Evolutionary conservation across 2,797 vertebrate genomes (phyloP).

Genomic region (Allenopithecus nigroviridis): DNA sequence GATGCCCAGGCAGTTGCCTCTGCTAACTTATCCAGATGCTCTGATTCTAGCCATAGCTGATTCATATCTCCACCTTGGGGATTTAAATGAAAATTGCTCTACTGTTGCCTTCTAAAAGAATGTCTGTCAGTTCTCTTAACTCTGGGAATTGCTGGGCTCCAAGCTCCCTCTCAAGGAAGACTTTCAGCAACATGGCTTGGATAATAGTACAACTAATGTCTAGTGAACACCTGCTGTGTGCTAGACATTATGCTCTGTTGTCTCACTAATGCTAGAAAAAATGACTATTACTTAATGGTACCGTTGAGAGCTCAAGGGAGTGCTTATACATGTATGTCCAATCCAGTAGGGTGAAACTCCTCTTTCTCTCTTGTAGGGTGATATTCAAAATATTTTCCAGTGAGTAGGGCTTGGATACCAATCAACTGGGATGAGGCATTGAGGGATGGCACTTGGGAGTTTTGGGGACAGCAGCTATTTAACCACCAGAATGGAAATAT

Average conservation of each 20-base stretch:
- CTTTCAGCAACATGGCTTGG: not conserved
- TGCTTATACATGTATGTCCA: not conserved
- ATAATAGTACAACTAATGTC: conserved; percentile 25
- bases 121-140: not conserved
- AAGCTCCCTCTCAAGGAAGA: conserved; percentile 13
- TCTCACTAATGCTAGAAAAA: not conserved
- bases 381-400: not conserved
- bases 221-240: conserved; percentile 46
- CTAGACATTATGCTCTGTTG: not conserved
- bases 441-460: too few relatives aligned
- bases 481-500: not conserved
- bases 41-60: not conserved
- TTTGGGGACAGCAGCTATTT: not conserved
- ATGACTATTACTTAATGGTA: not conserved
- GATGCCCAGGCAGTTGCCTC: not conserved
- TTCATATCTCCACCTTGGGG: not conserved
- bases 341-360: not conserved
- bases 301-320: not conserved
- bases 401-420: not conserved
- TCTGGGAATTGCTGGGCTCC: not conserved
- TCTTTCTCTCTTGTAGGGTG: not conserved
- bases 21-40: not conserved
- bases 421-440: not conserved
- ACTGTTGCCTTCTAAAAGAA: not conserved
- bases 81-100: not conserved